phyloP scores from a whole-genome alignment of 92 coral and sea anemone genomes.

The Pocillopora grandis region DNA sequence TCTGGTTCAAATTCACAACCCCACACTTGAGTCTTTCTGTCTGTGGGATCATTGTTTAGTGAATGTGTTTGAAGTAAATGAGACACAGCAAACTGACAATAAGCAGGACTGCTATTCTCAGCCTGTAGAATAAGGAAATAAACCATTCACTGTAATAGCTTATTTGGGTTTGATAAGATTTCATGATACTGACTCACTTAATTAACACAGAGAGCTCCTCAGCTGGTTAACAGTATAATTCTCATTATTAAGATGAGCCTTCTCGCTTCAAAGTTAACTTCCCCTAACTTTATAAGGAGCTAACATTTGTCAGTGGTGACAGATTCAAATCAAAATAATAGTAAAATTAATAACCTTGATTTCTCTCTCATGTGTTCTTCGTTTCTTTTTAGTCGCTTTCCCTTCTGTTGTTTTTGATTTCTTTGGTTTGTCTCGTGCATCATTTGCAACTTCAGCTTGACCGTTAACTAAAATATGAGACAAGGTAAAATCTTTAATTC shows the following conservation, averaged over 20 bases:
- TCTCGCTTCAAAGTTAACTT: too few relatives aligned
- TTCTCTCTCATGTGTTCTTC: constrained; percentile 34
- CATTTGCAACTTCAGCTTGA: constrained; percentile 35
- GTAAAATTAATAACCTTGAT: neutral
- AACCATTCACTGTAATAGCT: neutral
- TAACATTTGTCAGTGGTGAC: neutral
- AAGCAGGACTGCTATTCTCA: constrained; percentile 44
- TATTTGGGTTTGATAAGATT: too few relatives aligned
- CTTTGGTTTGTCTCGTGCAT: constrained; percentile 15
- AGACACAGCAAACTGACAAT: constrained; percentile 85
- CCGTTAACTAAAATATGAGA: constrained; percentile 55
- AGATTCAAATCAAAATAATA: neutral
- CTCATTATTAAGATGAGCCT: too few relatives aligned
- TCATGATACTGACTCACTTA: too few relatives aligned
- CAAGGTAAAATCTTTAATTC: neutral
- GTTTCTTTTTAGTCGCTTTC: constrained; percentile 20
- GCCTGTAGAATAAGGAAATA: constrained; percentile 29
- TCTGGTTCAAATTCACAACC: constrained; percentile 98
- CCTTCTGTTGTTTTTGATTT: constrained; percentile 16
- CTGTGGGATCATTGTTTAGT: constrained; percentile 91
- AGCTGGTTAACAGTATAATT: too few relatives aligned
- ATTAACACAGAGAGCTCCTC: too few relatives aligned
- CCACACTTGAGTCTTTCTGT: constrained; percentile 98
- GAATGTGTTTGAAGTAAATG: constrained; percentile 98
- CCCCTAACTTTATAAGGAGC: too few relatives aligned